phyloP scores from a whole-genome alignment of 2,113 vertebrate species.

The Clarias magur region DNA sequence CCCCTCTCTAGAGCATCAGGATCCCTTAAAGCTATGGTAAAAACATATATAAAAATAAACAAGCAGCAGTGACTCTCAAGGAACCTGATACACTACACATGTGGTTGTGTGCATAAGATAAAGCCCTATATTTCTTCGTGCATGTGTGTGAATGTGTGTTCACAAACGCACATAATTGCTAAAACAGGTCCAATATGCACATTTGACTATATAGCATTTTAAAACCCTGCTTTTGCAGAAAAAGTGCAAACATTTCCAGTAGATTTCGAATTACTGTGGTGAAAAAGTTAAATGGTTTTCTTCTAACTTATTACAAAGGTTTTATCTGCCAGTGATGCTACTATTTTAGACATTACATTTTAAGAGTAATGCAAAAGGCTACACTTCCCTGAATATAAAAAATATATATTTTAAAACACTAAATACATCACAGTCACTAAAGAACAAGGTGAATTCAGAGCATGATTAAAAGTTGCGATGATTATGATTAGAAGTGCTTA shows the following conservation, averaged over 20 bases:
- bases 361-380: conserved; percentile 3
- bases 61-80: not conserved
- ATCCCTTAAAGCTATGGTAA: not conserved
- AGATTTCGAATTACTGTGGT: not conserved
- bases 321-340: not conserved
- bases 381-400: not conserved
- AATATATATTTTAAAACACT: not conserved
- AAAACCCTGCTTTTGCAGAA: conserved; percentile 26
- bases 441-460: conserved; percentile 7
- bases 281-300: not conserved
- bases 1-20: conserved; percentile 51
- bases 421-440: not conserved
- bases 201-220: conserved; percentile 8
- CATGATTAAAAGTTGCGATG: not conserved
- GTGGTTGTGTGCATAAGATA: conserved; percentile 22
- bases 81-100: conserved; percentile 8
- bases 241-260: not conserved
- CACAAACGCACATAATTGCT: conserved; percentile 15
- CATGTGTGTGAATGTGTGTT: conserved; percentile 25
- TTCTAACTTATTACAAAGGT: not conserved
- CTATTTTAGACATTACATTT: conserved; percentile 16
- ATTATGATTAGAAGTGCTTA: not conserved
- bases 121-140: conserved; percentile 16
- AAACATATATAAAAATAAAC: not conserved
- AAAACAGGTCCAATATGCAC: conserved; percentile 10